Evolutionary conservation across 2,113 vertebrate species (phyloP).

Genomic region (Megaceryle torquata): DNA sequence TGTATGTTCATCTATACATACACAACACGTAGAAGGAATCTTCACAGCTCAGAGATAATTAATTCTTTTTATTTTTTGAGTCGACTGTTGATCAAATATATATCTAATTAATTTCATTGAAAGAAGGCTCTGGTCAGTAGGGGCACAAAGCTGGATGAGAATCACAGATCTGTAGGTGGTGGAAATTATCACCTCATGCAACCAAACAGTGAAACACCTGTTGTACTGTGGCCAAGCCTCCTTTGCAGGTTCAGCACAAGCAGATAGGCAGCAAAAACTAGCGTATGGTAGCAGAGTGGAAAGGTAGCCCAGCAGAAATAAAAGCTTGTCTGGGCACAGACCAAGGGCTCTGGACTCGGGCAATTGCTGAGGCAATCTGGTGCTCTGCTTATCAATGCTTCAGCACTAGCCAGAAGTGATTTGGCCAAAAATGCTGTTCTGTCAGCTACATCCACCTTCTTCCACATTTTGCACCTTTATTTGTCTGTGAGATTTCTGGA

Average conservation of each 20-base stretch:
- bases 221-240: not conserved
- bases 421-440: accelerated
- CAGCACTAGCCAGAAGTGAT: not conserved
- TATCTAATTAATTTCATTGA: not conserved
- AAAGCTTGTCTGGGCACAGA: not conserved
- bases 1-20: not conserved
- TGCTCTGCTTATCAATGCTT: not conserved
- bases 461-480: not conserved
- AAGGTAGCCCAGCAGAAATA: not conserved
- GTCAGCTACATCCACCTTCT: not conserved
- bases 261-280: not conserved
- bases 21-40: not conserved
- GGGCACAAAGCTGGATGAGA: not conserved
- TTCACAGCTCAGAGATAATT: not conserved
- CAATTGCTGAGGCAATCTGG: not conserved
- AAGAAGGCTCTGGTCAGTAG: not conserved
- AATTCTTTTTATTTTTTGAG: not conserved
- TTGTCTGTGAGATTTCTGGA: not conserved
- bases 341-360: not conserved
- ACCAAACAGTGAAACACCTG: not conserved
- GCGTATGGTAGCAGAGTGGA: not conserved
- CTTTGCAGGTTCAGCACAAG: not conserved
- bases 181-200: not conserved
- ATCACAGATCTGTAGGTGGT: not conserved
- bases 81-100: not conserved